Percentiles rank a stretch among this genome's conserved stretches.
Evolutionary conservation across 2,888 invertebrate genomes (phyloP).

Genomic region (Choreutis nemorana): DNA sequence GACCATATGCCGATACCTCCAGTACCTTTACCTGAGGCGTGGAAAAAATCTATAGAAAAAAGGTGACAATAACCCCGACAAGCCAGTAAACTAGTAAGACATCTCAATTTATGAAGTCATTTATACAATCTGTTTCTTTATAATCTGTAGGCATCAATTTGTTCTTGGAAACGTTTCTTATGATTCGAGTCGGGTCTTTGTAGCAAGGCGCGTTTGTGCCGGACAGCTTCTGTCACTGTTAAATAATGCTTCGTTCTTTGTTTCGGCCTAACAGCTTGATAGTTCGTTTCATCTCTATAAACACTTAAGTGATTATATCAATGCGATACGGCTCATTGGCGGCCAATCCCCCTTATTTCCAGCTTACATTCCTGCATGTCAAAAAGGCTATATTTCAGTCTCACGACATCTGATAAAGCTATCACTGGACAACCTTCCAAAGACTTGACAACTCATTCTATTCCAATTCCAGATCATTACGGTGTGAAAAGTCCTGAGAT

Average conservation of each 20-base stretch:
- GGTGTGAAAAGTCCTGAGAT: slow-evolving; percentile 56
- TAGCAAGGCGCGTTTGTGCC: too few species aligned
- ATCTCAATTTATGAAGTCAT: slow-evolving; percentile 53
- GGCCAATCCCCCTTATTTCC: slow-evolving; percentile 30
- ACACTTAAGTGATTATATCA: slow-evolving; percentile 30
- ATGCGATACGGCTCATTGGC: slow-evolving; percentile 44
- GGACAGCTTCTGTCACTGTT: too few species aligned
- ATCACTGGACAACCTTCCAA: slow-evolving; percentile 31
- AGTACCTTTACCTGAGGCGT: slow-evolving; percentile 41
- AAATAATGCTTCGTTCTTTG: too few species aligned
- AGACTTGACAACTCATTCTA: slow-evolving; percentile 50
- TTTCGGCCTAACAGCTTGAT: too few species aligned
- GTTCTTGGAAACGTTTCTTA: slow-evolving; percentile 32
- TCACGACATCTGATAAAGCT: slow-evolving; percentile 29
- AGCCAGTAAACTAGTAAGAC: slow-evolving; percentile 46
- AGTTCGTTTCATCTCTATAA: too few species aligned
- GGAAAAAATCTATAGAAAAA: slow-evolving; percentile 31
- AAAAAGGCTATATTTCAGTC: slow-evolving; percentile 39
- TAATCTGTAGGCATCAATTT: slow-evolving; percentile 16
- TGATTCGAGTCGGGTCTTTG: too few species aligned
- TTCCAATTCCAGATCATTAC: slow-evolving; percentile 25
- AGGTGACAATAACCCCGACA: slow-evolving; percentile 46
- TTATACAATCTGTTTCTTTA: slow-evolving; percentile 11
- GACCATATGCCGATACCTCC: slow-evolving; percentile 31
- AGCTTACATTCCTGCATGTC: slow-evolving; percentile 43